Percentiles rank a stretch among this genome's conserved stretches.
phyloP scores from a whole-genome alignment of 2,888 invertebrate species.

The Dexiosoma caninum region DNA sequence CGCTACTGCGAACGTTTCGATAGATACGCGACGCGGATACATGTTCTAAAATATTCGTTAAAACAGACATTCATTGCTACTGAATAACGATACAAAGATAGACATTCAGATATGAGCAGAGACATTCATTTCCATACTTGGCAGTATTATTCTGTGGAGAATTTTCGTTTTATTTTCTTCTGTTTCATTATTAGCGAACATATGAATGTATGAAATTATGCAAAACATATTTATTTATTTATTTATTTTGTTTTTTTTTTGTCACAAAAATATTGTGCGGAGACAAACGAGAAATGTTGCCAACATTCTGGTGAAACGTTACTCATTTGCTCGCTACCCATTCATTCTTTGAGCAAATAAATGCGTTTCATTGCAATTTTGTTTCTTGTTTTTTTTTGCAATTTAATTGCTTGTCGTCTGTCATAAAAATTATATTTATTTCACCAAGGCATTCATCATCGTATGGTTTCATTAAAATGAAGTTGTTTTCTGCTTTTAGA shows the following conservation, averaged over 20 bases:
- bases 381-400: conserved; percentile 32
- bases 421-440: conserved; percentile 61
- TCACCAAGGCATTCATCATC: conserved; percentile 59
- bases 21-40: too few relatives aligned
- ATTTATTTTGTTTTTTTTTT: too few relatives aligned
- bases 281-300: neutral
- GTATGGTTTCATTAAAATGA: conserved; percentile 51
- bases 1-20: conserved; percentile 39
- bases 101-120: conserved; percentile 39
- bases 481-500: conserved; percentile 30
- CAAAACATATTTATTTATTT: conserved; percentile 44
- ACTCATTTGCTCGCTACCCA: neutral
- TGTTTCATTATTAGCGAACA: conserved; percentile 3
- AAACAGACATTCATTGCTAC: conserved; percentile 10
- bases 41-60: conserved; percentile 5
- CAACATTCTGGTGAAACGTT: neutral
- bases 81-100: conserved; percentile 17
- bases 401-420: conserved; percentile 62
- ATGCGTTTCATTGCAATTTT: conserved; percentile 21
- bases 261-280: neutral
- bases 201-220: conserved; percentile 44
- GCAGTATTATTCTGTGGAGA: conserved; percentile 24
- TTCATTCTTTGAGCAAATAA: conserved; percentile 21
- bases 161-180: too few relatives aligned
- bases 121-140: conserved; percentile 40